phyloP scores from a whole-genome alignment of 1,140 invertebrate species.

The Stegodyphus dumicola region DNA sequence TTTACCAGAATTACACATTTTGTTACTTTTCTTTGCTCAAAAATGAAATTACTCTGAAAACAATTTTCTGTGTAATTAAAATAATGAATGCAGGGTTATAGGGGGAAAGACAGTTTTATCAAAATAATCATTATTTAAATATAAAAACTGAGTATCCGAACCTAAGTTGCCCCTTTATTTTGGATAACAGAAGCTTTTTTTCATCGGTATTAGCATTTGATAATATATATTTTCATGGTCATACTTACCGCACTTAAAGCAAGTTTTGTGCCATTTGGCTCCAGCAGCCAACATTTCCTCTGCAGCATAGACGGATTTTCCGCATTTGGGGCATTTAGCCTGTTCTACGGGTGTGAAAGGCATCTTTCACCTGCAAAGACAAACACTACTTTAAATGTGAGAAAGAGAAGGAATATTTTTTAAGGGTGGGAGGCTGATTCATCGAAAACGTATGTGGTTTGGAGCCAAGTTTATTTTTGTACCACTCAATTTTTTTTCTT shows the following conservation, averaged over 20 bases:
- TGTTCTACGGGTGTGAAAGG: constrained; percentile 70
- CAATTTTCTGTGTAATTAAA: too few species aligned
- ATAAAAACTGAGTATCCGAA: too few species aligned
- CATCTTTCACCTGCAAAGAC: constrained; percentile 58
- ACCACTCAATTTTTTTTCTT: constrained; percentile 16
- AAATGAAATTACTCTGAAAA: too few species aligned
- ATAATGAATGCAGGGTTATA: too few species aligned
- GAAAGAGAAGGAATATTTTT: constrained; percentile 12
- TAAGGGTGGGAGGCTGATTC: constrained; percentile 37
- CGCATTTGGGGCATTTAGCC: constrained; percentile 98
- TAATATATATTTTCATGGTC: not conserved
- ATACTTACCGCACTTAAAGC: constrained; percentile 94
- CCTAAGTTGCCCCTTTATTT: too few species aligned
- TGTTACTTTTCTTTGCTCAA: too few species aligned
- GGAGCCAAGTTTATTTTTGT: too few species aligned
- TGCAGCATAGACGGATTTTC: constrained; percentile 97
- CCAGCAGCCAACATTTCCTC: constrained; percentile 97
- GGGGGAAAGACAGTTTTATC: too few species aligned
- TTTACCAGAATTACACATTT: too few species aligned
- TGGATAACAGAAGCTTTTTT: not conserved
- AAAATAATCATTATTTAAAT: too few species aligned
- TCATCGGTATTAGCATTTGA: not conserved
- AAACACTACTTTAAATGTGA: not conserved
- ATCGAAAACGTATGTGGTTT: not conserved
- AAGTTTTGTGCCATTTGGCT: constrained; percentile 98